phyloP scores from a whole-genome alignment of 2,113 vertebrate genomes.

The Pachycephala philippinensis region DNA sequence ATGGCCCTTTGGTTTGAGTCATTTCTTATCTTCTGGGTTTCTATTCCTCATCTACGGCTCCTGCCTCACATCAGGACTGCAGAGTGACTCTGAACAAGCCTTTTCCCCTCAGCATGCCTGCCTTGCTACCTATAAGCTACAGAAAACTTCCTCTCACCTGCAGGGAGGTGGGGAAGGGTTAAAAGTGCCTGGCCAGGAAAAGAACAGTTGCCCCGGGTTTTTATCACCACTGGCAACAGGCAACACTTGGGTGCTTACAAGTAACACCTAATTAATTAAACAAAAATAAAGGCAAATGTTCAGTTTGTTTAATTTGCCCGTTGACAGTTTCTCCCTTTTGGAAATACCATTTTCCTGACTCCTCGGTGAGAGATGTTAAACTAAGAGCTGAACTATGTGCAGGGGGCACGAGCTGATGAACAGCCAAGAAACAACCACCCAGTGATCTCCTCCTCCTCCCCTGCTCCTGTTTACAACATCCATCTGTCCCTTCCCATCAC shows the following conservation, averaged over 20 bases:
- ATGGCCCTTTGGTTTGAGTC: not conserved
- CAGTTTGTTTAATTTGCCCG: not conserved
- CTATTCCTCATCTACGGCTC: not conserved
- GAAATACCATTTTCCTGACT: not conserved
- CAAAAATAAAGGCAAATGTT: not conserved
- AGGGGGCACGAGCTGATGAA: not conserved
- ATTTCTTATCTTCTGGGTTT: not conserved
- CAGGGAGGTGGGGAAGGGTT: not conserved
- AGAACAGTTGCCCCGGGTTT: not conserved
- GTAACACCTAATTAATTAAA: not conserved
- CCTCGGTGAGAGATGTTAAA: not conserved
- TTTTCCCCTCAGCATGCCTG: not conserved
- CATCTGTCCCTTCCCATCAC: slow-evolving; percentile 42
- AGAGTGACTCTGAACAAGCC: not conserved
- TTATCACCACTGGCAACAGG: not conserved
- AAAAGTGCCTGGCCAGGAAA: not conserved
- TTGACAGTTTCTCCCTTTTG: not conserved
- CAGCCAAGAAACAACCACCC: not conserved
- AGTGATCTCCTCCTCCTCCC: not conserved
- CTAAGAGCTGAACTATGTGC: not conserved
- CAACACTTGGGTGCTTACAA: not conserved
- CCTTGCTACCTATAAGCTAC: not conserved
- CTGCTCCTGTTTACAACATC: slow-evolving; percentile 21
- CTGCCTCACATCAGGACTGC: not conserved
- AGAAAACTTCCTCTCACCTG: not conserved